Percentiles rank a stretch among this genome's conserved stretches.
These are phyloP conservation scores for Sarcoramphus papa DNA, from an alignment of 2,797 vertebrate species.

Conservation along the genomic window DNA sequence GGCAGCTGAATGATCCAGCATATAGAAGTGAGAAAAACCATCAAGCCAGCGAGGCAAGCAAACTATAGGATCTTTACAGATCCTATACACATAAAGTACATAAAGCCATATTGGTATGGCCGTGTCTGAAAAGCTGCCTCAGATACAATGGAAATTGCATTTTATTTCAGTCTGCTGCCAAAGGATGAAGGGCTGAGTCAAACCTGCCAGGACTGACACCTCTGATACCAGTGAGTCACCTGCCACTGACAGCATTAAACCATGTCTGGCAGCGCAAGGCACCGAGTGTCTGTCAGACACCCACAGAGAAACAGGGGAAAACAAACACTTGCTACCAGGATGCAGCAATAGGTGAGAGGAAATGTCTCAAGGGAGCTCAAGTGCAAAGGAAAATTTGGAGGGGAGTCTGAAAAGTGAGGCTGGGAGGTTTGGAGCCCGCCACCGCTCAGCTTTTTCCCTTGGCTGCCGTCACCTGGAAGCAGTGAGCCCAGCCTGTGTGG, in stretches of 20 bases:
- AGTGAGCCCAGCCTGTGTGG: accelerated
- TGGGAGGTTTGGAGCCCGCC: not conserved
- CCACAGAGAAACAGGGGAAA: conserved; percentile 27
- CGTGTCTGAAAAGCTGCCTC: not conserved
- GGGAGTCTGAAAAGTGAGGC: not conserved
- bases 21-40: not conserved
- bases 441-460: not conserved
- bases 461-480: not conserved
- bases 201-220: conserved; percentile 24
- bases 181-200: conserved; percentile 47
- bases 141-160: not conserved
- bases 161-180: conserved; percentile 1
- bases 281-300: conserved; percentile 25
- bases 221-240: conserved; percentile 45
- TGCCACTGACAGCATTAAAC: not conserved
- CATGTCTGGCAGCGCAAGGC: not conserved
- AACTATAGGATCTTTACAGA: not conserved
- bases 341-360: conserved; percentile 13
- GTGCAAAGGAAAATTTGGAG: not conserved
- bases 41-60: not conserved
- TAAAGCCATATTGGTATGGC: not conserved
- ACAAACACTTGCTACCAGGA: conserved; percentile 33
- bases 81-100: not conserved
- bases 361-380: not conserved
- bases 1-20: not conserved